A percentile compares a stretch with the other conserved stretches of the same genome.
These are phyloP conservation scores for Oscheius sp. DNA, from an alignment of 1,140 invertebrate species.

Conservation along the genomic window DNA sequence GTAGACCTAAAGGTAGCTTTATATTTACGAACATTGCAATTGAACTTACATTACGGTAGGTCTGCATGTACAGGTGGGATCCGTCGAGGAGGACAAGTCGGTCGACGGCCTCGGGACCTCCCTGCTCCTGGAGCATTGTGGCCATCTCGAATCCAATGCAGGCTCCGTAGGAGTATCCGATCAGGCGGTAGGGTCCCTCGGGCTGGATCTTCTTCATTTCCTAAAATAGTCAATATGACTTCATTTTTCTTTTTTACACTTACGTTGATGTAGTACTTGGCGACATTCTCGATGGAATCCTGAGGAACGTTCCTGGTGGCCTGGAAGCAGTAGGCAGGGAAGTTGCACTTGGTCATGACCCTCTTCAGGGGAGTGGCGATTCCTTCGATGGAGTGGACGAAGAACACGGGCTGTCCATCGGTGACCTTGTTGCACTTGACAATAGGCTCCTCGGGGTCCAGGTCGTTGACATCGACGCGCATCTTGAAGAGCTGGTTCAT, in stretches of 20 bases:
- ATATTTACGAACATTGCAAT: background rate
- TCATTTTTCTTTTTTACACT: background rate
- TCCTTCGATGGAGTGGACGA: constrained; percentile 89
- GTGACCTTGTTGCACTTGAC: constrained; percentile 64
- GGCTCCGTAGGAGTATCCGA: constrained; percentile 90
- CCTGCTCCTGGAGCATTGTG: constrained; percentile 72
- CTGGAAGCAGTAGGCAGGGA: constrained; percentile 83
- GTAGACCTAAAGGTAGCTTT: constrained; percentile 49
- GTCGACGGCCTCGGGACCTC: constrained; percentile 68
- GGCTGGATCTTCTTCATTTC: constrained; percentile 76
- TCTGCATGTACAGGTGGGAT: constrained; percentile 80
- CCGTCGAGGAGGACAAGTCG: constrained; percentile 76
- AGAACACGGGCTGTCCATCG: constrained; percentile 68
- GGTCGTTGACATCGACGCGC: constrained; percentile 61
- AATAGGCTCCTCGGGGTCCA: constrained; percentile 65
- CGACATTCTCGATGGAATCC: constrained; percentile 72
- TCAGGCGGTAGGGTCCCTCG: constrained; percentile 77
- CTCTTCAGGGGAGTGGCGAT: constrained; percentile 70
- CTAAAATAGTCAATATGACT: constrained; percentile 58
- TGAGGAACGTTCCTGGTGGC: constrained; percentile 76
- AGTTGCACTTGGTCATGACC: constrained; percentile 67
- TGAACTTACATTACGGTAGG: constrained; percentile 69
- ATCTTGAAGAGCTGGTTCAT: constrained; percentile 61
- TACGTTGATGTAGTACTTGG: constrained; percentile 73
- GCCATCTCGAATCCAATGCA: constrained; percentile 90